phyloP scores from a whole-genome alignment of 1,140 invertebrate species.

The Pseudomyrmex cubaensis region DNA sequence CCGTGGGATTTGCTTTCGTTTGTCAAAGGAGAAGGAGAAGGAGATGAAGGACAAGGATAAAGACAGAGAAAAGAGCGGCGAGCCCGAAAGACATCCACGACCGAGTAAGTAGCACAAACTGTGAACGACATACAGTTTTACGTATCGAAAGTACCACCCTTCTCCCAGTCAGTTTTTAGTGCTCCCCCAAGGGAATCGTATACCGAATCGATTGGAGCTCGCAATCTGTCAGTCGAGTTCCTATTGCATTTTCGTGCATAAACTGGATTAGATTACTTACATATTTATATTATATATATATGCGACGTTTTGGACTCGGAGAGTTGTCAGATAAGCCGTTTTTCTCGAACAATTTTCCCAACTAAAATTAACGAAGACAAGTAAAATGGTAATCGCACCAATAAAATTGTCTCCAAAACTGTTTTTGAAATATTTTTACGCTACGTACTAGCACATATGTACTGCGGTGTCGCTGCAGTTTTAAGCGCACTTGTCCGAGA shows the following conservation, averaged over 20 bases:
- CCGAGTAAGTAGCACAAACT: slow-evolving; percentile 81
- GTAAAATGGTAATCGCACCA: no score
- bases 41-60: slow-evolving; percentile 81
- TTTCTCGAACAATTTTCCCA: no score
- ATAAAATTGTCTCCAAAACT: no score
- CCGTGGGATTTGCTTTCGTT: slow-evolving; percentile 8
- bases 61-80: slow-evolving; percentile 78
- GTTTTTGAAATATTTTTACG: no score
- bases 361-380: no score
- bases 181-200: slow-evolving; percentile 27
- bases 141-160: slow-evolving; percentile 30
- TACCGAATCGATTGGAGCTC: slow-evolving; percentile 65
- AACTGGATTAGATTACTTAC: slow-evolving; percentile 66
- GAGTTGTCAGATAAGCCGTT: no score
- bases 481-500: no score
- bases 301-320: slow-evolving; percentile 59
- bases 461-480: no score
- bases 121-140: slow-evolving; percentile 36
- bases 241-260: slow-evolving; percentile 77
- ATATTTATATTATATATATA: slow-evolving; percentile 49
- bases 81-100: slow-evolving; percentile 83
- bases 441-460: no score
- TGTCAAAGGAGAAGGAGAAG: slow-evolving; percentile 79
- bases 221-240: slow-evolving; percentile 63
- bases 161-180: slow-evolving; percentile 54